These are phyloP conservation scores for Drosophila emarginata DNA, from an alignment of 2,888 invertebrate genomes.

Conservation along the genomic window DNA sequence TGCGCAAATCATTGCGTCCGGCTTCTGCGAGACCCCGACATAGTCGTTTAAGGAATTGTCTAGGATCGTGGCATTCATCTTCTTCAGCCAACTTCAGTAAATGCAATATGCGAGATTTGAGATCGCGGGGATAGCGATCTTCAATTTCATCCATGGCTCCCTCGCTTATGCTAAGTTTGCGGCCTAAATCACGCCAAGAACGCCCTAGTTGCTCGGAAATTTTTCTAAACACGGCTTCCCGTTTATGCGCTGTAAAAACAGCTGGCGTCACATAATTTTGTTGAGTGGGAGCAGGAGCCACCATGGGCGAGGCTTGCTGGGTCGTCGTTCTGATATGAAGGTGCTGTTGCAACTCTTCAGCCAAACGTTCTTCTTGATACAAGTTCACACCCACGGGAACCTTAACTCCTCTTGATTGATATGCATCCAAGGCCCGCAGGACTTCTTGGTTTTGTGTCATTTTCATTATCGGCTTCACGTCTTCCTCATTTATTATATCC, in stretches of 20 bases:
- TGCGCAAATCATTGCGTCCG: slow-evolving; percentile 72
- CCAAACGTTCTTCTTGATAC: slow-evolving; percentile 65
- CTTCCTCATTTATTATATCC: slow-evolving; percentile 69
- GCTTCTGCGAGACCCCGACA: slow-evolving; percentile 69
- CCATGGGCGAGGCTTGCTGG: background rate
- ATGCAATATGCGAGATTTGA: slow-evolving; percentile 71
- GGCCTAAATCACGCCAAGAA: slow-evolving; percentile 79
- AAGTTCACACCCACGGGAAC: slow-evolving; percentile 31
- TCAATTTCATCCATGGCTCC: slow-evolving; percentile 79
- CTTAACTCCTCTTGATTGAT: slow-evolving; percentile 26
- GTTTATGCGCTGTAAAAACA: slow-evolving; percentile 65
- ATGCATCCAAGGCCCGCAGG: slow-evolving; percentile 49
- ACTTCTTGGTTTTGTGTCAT: slow-evolving; percentile 49
- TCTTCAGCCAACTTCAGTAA: slow-evolving; percentile 78
- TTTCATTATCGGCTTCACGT: slow-evolving; percentile 62
- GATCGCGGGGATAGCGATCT: slow-evolving; percentile 64
- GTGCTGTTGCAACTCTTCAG: slow-evolving; percentile 55
- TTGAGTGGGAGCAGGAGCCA: background rate
- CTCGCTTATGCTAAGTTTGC: slow-evolving; percentile 73
- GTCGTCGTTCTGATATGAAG: slow-evolving; percentile 41
- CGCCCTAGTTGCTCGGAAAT: slow-evolving; percentile 78
- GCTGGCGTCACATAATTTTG: slow-evolving; percentile 41
- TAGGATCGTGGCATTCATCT: slow-evolving; percentile 67
- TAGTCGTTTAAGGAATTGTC: slow-evolving; percentile 51
- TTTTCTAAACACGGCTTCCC: slow-evolving; percentile 70